Evolutionary conservation across 2,797 vertebrate species (phyloP), one percentile per base, ranked within the genome.

Genomic region (Thalassophryne amazonica): DNA sequence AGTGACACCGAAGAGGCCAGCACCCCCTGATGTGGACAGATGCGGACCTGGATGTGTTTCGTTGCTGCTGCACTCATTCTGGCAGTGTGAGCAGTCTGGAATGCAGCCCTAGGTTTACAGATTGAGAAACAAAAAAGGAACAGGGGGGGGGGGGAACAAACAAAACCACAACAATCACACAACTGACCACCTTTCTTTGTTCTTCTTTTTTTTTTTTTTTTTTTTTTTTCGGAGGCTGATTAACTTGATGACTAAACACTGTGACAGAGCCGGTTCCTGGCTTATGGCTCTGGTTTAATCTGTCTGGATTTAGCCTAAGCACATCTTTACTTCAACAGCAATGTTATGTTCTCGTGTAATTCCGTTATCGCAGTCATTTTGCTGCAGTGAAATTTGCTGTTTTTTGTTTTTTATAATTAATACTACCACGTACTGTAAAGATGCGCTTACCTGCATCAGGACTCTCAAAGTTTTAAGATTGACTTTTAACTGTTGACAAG

Each of bases 1-100:
- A 88, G 87, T 2, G 88, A 91, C 12, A 2, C 45, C 15, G 90
- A 91, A 10, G 76, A 52, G 0, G 78, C 64, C 60, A 60, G 61
- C 66, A 85, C 80, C 50, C 81, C 86, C 42, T 91, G 81, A 90
- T 71, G 5, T 13, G 3, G 24, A 42, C 43, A 12, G n/a, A 35
- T 8, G 1, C 3, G 14, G 31, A 22, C 67, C 29, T 9, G 19
- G 56, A 47, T 23, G 41, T 2, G 40, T 36, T 40, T 23, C 63
- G 25, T 36, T 40, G 22, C 41, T 27, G 41, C 55, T 46, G 46
- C 52, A 58, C 54, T 55, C 29, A 17, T 32, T 41, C 42, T 51
- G 38, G 31, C 27, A 13, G 61, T 68, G 69, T 58, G 60, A 66
- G 58, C 4, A 2, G 27, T 34, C 54, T 46, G 49, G 25, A 70